phyloP scores from a whole-genome alignment of 2,797 vertebrate species.

The Gymnoscopelus microlampas region DNA sequence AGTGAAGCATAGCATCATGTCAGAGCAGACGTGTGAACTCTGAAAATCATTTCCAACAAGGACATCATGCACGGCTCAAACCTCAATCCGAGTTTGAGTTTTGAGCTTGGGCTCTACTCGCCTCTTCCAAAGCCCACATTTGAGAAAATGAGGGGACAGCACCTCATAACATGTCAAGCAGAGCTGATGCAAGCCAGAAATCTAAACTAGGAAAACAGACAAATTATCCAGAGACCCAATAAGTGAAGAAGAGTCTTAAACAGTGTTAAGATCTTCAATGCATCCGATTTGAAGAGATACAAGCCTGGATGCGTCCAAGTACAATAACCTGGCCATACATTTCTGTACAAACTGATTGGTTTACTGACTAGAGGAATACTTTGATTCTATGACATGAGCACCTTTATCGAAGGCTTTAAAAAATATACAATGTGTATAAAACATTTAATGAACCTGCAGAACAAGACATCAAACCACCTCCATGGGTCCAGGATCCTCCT shows the following conservation, averaged over 20 bases:
- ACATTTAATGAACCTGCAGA: slow-evolving; percentile 77
- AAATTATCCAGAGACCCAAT: slow-evolving; percentile 48
- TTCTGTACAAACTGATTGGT: slow-evolving; percentile 60
- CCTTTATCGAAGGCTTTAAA: slow-evolving; percentile 75
- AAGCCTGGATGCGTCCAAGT: slow-evolving; percentile 46
- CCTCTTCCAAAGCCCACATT: slow-evolving; percentile 44
- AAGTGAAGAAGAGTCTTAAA: slow-evolving; percentile 54
- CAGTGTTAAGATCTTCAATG: slow-evolving; percentile 43
- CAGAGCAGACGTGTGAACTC: slow-evolving; percentile 69
- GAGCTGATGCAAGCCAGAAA: slow-evolving; percentile 60
- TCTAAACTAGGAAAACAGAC: slow-evolving; percentile 58
- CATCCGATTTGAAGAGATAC: slow-evolving; percentile 44
- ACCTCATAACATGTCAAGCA: slow-evolving; percentile 65
- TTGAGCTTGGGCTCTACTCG: slow-evolving; percentile 28
- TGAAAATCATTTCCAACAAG: slow-evolving; percentile 81
- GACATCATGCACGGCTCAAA: slow-evolving; percentile 73
- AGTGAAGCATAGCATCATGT: slow-evolving; percentile 53
- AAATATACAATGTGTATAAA: slow-evolving; percentile 84
- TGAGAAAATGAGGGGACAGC: slow-evolving; percentile 65
- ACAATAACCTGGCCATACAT: slow-evolving; percentile 45
- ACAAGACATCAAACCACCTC: slow-evolving; percentile 54
- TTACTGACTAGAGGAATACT: slow-evolving; percentile 66
- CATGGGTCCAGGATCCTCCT: slow-evolving; percentile 62
- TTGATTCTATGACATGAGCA: slow-evolving; percentile 71
- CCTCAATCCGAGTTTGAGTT: slow-evolving; percentile 46